Conservation (phyloP, 2,113 vertebrate genomes). For the Crotophaga sulcirostris region DNA sequence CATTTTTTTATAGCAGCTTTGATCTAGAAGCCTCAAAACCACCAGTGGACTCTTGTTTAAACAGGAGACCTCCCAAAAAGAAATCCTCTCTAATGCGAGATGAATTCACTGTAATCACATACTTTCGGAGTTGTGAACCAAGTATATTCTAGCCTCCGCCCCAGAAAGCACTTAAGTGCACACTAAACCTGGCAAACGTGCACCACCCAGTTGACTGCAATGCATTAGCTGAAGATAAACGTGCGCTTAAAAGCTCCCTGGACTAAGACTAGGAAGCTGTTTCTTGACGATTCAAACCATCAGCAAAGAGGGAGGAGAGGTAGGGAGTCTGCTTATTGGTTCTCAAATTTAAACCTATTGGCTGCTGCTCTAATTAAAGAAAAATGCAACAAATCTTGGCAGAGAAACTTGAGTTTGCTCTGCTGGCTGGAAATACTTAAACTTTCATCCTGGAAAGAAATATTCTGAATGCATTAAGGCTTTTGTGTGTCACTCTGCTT, state of each 20-base stretch:
- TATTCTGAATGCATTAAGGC: background rate
- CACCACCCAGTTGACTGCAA: background rate
- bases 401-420: background rate
- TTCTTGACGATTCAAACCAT: background rate
- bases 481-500: background rate
- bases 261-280: background rate
- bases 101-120: background rate
- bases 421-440: background rate
- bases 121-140: background rate
- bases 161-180: background rate
- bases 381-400: slow-evolving; percentile 27
- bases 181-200: background rate
- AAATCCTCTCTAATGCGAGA: background rate
- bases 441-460: background rate
- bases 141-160: background rate
- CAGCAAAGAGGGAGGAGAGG: background rate
- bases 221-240: background rate
- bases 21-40: background rate
- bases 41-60: background rate
- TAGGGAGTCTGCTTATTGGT: background rate
- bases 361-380: slow-evolving; percentile 11
- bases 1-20: background rate
- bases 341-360: slow-evolving; percentile 30
- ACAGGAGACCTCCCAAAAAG: background rate
- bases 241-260: background rate